Base-by-base conservation (phyloP, 2,113 vertebrate genomes). In the Syngnathus scovelli region DNA sequence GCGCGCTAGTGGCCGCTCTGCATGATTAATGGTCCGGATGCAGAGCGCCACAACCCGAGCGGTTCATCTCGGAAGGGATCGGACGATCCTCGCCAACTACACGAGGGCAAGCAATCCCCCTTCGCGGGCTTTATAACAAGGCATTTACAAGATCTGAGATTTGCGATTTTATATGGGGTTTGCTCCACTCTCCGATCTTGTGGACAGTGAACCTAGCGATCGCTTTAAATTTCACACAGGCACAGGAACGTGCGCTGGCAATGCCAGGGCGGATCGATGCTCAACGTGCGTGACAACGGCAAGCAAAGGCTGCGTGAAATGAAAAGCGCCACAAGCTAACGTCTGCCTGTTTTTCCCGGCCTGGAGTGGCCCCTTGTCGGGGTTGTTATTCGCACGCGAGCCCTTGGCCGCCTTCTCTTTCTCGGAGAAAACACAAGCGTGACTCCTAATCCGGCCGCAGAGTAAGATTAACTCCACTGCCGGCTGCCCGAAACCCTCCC, bases 391-490 rank as follows among this genome's bases (percentile, higher is more conserved):
- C 75, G 71, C 77, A 16, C 59, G n/a, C 38, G 10, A 83, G 75
- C 72, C 64, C 73, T 51, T 66, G 70, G 66, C 70, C 69, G 61
- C 63, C 79, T 66, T 69, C 67, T 85, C 81, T 82, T 85, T 83
- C 78, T 77, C 71, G 38, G 49, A 61, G 71, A 82, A 83, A 88
- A 82, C 61, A 67, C 74, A 67, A 68, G 66, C 71, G 36, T 54
- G 55, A 76, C 62, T 44, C 67, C 73, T 87, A 87, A 88, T 86
- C 85, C 79, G 49, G 74, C 77, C 79, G 62, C 73, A 3, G 77
- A 81, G 83, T 76, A 74, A 79, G 81, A 87, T 88, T 82, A 88
- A 85, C 83, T 87, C 70, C 2, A 49, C 81, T 44, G 75, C 76
- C 18, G 61, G 41, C 55, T 36, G 65, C 76, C 69, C 75, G 76